These are phyloP conservation scores for Apeltes quadracus DNA, from an alignment of 2,113 vertebrate genomes.

Conservation along the genomic window DNA sequence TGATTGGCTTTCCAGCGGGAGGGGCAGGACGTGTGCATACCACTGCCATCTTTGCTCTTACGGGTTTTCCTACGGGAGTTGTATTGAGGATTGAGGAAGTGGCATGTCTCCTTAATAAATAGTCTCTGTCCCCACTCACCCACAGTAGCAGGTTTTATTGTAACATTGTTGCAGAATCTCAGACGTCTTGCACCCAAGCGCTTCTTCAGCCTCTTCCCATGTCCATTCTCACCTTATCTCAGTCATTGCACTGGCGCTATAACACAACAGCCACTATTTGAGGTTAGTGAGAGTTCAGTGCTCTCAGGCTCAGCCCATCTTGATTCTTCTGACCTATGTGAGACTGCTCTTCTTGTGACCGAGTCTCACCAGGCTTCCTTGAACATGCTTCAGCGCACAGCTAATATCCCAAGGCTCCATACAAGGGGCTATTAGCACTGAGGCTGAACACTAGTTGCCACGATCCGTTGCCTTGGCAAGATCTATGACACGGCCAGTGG, in stretches of 20 bases:
- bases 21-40: too few relatives aligned
- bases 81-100: too few relatives aligned
- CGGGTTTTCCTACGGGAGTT: too few relatives aligned
- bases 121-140: too few relatives aligned
- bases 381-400: slow-evolving; percentile 55
- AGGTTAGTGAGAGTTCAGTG: slow-evolving; percentile 62
- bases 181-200: neutral
- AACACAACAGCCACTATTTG: slow-evolving; percentile 33
- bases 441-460: slow-evolving; percentile 67
- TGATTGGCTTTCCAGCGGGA: too few relatives aligned
- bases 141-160: neutral
- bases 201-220: neutral
- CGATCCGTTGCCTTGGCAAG: slow-evolving; percentile 48
- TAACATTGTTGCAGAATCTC: neutral
- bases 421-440: slow-evolving; percentile 59
- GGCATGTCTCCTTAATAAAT: too few relatives aligned
- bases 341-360: slow-evolving; percentile 54
- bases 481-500: slow-evolving; percentile 59
- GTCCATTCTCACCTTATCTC: slow-evolving; percentile 21
- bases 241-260: slow-evolving; percentile 37
- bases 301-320: slow-evolving; percentile 47
- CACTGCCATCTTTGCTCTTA: too few relatives aligned
- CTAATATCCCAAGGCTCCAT: slow-evolving; percentile 76
- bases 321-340: slow-evolving; percentile 70
- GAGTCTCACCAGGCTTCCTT: slow-evolving; percentile 43